Evolutionary conservation across 2,113 vertebrate genomes (phyloP).

Genomic region (Mirza zaza): DNA sequence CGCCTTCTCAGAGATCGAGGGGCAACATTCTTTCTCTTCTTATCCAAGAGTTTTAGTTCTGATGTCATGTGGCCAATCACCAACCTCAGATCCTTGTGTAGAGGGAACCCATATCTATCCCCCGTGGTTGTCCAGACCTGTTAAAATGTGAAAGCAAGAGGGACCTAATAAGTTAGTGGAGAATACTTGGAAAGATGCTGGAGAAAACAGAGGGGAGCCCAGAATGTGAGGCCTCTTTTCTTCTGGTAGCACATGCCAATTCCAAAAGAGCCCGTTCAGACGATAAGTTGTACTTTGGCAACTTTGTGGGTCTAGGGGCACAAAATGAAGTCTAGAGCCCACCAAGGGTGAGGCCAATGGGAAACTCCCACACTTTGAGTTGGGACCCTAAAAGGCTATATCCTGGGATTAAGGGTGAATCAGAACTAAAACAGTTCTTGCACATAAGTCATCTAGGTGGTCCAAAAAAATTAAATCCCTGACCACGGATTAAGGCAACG

Average conservation of each 20-base stretch:
- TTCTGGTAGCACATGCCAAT: neutral
- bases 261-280: neutral
- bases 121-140: neutral
- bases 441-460: neutral
- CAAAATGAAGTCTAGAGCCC: neutral
- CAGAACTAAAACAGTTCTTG: neutral
- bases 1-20: neutral
- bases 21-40: neutral
- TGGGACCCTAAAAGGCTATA: neutral
- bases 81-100: neutral
- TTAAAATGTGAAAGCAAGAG: neutral
- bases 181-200: neutral
- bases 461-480: neutral
- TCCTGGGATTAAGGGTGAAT: neutral
- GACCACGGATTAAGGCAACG: neutral
- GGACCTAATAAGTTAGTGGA: neutral
- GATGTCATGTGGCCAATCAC: neutral
- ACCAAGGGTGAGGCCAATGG: neutral
- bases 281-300: neutral
- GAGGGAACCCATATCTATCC: neutral
- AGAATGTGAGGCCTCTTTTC: neutral
- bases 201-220: neutral
- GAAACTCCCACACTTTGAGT: neutral
- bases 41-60: neutral
- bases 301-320: neutral